phyloP scores from a whole-genome alignment of 2,113 vertebrate species.

The Rynchops niger region DNA sequence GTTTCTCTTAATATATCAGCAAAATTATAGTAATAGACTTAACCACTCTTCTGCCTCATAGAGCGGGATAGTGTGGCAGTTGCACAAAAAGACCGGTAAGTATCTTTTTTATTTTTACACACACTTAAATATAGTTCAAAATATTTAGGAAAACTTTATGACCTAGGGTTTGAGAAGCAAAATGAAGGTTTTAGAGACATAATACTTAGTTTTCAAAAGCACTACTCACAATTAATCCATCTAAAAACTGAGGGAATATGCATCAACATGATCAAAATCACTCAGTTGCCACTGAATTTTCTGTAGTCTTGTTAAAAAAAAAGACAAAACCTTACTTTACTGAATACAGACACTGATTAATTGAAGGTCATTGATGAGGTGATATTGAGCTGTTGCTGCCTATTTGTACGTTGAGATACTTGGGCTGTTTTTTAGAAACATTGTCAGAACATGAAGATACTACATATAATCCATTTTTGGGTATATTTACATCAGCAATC shows the following conservation, averaged over 20 bases:
- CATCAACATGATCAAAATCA: not conserved
- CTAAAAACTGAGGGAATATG: not conserved
- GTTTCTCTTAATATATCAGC: not conserved
- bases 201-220: rapidly evolving
- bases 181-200: not conserved
- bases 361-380: not conserved
- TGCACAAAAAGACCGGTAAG: not conserved
- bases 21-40: not conserved
- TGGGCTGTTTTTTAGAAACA: not conserved
- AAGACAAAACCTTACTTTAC: not conserved
- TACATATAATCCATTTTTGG: not conserved
- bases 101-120: not conserved
- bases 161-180: rapidly evolving
- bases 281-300: not conserved
- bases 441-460: not conserved
- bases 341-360: not conserved
- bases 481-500: not conserved
- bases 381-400: not conserved
- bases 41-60: not conserved
- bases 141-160: not conserved
- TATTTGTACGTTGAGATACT: not conserved
- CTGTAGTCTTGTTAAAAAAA: not conserved
- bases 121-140: not conserved
- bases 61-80: not conserved
- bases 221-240: not conserved